phyloP scores from a whole-genome alignment of 2,888 invertebrate genomes.

The Drosophila flavopinicola region DNA sequence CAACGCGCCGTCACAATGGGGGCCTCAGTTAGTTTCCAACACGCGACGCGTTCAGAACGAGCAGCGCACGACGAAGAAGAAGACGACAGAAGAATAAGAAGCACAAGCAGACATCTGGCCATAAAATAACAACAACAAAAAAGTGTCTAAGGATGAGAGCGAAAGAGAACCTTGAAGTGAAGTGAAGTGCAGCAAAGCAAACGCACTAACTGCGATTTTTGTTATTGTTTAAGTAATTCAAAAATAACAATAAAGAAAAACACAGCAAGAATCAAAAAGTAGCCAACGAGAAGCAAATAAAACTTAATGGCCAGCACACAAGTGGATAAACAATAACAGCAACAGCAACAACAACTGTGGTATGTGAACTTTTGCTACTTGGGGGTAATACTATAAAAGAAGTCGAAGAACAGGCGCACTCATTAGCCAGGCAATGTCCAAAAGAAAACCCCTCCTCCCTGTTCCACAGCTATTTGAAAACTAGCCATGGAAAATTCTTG shows the following conservation, averaged over 20 bases:
- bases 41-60: constrained; percentile 78
- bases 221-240: constrained; percentile 50
- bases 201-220: constrained; percentile 45
- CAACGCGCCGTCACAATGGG: constrained; percentile 44
- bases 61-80: constrained; percentile 9
- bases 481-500: constrained; percentile 39
- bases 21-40: constrained; percentile 63
- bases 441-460: neutral
- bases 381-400: neutral
- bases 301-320: constrained; percentile 42
- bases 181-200: constrained; percentile 62
- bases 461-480: too few relatives aligned
- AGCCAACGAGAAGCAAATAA: constrained; percentile 33
- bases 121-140: constrained; percentile 20
- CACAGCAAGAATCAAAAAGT: constrained; percentile 1
- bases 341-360: constrained; percentile 30
- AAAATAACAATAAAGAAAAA: constrained; percentile 7
- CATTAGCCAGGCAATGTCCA: constrained; percentile 50
- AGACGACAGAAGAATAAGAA: constrained; percentile 13
- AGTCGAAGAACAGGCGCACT: constrained; percentile 17
- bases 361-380: constrained; percentile 52
- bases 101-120: constrained; percentile 8
- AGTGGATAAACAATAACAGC: constrained; percentile 52
- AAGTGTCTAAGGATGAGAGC: constrained; percentile 50
- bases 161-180: constrained; percentile 51